These are phyloP conservation scores for Pluvialis apricaria DNA, from an alignment of 2,113 vertebrate species.

Conservation along the genomic window DNA sequence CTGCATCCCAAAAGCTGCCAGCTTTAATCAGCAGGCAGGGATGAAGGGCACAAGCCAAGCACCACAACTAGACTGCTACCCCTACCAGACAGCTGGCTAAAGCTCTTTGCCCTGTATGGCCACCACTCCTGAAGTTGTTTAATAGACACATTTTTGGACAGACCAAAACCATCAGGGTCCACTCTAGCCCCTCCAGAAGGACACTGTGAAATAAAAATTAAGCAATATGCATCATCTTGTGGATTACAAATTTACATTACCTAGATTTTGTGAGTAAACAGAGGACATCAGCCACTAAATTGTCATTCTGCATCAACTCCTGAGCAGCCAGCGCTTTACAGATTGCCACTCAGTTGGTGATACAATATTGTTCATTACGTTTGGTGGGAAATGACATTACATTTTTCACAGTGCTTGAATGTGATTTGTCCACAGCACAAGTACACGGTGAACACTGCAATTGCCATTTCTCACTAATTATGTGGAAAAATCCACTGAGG, in stretches of 20 bases:
- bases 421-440: not conserved
- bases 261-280: not conserved
- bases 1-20: not conserved
- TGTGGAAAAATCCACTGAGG: not conserved
- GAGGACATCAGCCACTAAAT: not conserved
- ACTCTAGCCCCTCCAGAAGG: not conserved
- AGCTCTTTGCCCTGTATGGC: not conserved
- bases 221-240: not conserved
- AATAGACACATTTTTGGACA: not conserved
- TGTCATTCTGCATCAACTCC: not conserved
- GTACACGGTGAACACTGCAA: not conserved
- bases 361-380: not conserved
- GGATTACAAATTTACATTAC: not conserved
- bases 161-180: not conserved
- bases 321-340: not conserved
- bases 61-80: not conserved
- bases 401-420: not conserved
- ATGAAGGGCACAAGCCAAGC: not conserved
- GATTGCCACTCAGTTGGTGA: not conserved
- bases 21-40: not conserved
- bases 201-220: not conserved
- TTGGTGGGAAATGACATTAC: not conserved
- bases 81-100: not conserved
- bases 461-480: constrained; percentile 13
- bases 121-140: not conserved